Base-by-base conservation (phyloP, 2,888 invertebrate species). In the Cordilura impudica region DNA sequence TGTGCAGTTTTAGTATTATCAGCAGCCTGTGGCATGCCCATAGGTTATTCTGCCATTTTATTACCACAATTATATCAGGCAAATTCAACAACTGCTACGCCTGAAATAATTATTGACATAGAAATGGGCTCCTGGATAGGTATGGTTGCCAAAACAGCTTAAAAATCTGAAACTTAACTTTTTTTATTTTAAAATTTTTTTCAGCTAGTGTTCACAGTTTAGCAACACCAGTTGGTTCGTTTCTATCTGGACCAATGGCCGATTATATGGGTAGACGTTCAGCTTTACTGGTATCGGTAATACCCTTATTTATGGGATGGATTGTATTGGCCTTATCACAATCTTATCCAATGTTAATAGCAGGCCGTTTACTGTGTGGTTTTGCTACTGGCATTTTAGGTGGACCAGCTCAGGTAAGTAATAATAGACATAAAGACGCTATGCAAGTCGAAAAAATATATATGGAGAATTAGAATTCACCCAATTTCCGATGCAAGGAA, bases 1-100 rank as follows among this genome's bases (percentile, higher is more conserved):
- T 92, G 94, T 82, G 94, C 94, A 0, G 93, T 95, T 56, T 91
- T 95, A 81, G 88, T 95, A 69, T 90, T 94, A 81, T 92, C 94
- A 0, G 93, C 93, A n/a, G 94, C 93, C 39, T 94, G 93, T 53
- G 95, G 95, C 3, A 95, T 95, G 91, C 95, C 95, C 21, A 95
- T 95, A 79, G 95, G 95, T 47, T 90, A 86, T 72, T 95, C 95
- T 2, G 94, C 95, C 0, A 92, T 95, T 21, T 91, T 95, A n/a
- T 88, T 95, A 70, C 95, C 95, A 0, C 95, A 95, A 86, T 91
- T 95, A 14, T 90, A 92, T 67, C 87, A 93, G 86, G 47, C 53
- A 7, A 71, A 10, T 18, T 54, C 72, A 4, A 80, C 81, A 47
- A 78, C 73, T 56, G 60, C 91, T 91, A 82, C 90, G 91, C 58